Evolutionary conservation across 2,797 vertebrate genomes (phyloP), one percentile per base, ranked within the genome.

Genomic region (Emys orbicularis): DNA sequence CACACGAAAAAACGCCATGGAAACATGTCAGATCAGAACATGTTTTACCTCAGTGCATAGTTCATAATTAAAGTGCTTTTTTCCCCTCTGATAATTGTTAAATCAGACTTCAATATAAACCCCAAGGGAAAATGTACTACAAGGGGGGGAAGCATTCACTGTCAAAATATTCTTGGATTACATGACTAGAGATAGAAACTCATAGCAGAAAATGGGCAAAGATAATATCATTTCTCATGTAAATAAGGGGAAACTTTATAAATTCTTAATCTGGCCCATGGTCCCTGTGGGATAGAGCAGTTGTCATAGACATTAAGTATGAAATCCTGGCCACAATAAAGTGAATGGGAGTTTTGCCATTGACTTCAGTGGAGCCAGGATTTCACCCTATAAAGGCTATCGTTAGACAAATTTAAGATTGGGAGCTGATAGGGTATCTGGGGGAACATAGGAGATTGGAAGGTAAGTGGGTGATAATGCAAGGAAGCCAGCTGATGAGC

Each of bases 61-160:
- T 89, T 41, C 61, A 65, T 92, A 94, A 93, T 88, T 53, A 95
- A n/a, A 90, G 29, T 85, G 12, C 18, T 79, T 2, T 56, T 5
- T 27, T 5, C 15, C 1, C 3, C 19, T 68, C 85, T 88, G 13
- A 2, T 88, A 92, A 79, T 77, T 81, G 41, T 52, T 96, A 93
- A 96, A 52, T 11, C 54, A 19, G 80, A 89, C 92, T 93, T 83
- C 91, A 77, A 80, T 81, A 83, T 27, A 65, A 94, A 31, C 56
- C 52, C 25, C 83, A 25, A 93, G 37, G 7, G 49, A 65, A 89
- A 95, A 57, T n/a, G 12, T 16, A 54, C 0, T 2, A 5, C 31
- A 49, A 4, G 13, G 41, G 89, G 81, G 59, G 37, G 87, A 88
- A 92, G 7, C 8, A 87, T 29, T 79, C 25, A 10, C 7, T 72